Conservation (phyloP, 2,797 vertebrate genomes). For the Alfaro cultratus region DNA sequence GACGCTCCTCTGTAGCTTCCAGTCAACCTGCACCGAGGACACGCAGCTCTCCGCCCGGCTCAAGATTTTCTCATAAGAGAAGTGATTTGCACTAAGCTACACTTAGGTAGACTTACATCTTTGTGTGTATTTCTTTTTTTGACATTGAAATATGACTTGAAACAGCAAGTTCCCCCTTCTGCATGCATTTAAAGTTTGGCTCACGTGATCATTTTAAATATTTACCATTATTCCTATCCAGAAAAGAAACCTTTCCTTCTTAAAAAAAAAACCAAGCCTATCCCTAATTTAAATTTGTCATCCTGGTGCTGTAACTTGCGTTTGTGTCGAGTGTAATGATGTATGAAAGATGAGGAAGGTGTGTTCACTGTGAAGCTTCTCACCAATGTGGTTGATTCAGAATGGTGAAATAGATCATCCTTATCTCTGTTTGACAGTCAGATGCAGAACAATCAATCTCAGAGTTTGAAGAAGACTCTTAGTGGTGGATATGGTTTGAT, state of each 20-base stretch:
- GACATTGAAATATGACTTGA: not conserved
- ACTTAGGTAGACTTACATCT: not conserved
- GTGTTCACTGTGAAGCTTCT: conserved; percentile 23
- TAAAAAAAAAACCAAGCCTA: not conserved
- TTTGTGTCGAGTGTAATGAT: conserved; percentile 46
- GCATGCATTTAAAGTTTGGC: not conserved
- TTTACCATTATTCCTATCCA: not conserved
- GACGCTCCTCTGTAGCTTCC: conserved; percentile 18
- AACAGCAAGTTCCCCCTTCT: not conserved
- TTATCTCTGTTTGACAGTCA: not conserved
- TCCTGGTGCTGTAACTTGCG: conserved; percentile 12
- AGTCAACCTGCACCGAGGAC: conserved; percentile 25
- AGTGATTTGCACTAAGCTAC: not conserved
- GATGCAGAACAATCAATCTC: not conserved
- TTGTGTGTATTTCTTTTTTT: not conserved
- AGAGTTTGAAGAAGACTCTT: not conserved
- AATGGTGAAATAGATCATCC: not conserved
- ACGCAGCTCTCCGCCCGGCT: not conserved
- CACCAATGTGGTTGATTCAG: not conserved
- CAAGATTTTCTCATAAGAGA: not conserved
- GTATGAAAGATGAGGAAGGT: conserved; percentile 37
- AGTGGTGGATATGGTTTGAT: not conserved
- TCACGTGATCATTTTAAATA: not conserved
- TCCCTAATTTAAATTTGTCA: not conserved
- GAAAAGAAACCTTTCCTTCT: not conserved